phyloP scores from a whole-genome alignment of 2,888 invertebrate species.

The Oscheius sp. region DNA sequence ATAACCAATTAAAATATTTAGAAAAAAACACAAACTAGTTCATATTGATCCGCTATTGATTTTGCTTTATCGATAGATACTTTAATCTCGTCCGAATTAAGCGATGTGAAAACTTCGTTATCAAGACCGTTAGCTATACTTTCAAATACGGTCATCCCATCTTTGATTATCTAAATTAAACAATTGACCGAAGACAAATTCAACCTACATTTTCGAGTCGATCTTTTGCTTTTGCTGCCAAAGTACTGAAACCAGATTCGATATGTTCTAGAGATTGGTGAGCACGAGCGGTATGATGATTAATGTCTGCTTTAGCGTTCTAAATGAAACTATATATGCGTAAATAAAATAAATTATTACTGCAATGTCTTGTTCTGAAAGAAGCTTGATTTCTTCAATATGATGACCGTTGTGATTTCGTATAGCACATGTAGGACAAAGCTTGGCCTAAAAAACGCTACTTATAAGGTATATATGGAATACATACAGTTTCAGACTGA shows the following conservation, averaged over 20 bases:
- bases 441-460: conserved; percentile 6
- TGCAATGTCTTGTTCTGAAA: conserved; percentile 32
- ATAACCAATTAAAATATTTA: not conserved
- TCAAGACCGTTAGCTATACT: not conserved
- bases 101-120: conserved; percentile 8
- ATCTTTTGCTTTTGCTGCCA: not conserved
- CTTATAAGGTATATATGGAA: not conserved
- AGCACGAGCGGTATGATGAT: conserved; percentile 17
- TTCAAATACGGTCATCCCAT: conserved; percentile 3
- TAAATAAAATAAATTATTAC: conserved; percentile 2
- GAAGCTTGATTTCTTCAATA: conserved; percentile 40
- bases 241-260: not conserved
- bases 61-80: conserved; percentile 16
- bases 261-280: conserved; percentile 14
- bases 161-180: conserved; percentile 4
- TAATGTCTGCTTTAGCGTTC: conserved; percentile 24
- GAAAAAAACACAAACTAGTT: not conserved
- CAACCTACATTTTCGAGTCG: not conserved
- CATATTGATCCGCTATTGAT: not conserved
- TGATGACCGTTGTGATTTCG: conserved; percentile 52
- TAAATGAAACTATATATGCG: not conserved
- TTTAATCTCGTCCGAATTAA: not conserved
- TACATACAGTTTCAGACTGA: not conserved
- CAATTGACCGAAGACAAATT: not conserved
- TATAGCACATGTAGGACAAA: conserved; percentile 49